A percentile compares a stretch with the other conserved stretches of the same genome.
Conservation (phyloP, 30 jellyfish, hydroid and myxozoan genomes). For the Cassiopea xamachana region DNA sequence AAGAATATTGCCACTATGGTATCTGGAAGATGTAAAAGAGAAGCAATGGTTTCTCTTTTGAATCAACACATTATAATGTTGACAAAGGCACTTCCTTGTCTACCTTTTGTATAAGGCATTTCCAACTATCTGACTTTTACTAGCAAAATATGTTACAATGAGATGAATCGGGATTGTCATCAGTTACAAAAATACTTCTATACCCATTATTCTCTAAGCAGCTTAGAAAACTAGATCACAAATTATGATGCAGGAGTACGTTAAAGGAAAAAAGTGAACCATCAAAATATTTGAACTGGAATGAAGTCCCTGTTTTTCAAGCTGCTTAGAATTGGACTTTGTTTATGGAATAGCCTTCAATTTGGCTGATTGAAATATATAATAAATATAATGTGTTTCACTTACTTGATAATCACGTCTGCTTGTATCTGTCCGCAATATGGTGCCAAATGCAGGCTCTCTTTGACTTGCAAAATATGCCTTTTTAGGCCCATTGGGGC, state of each 20-base stretch:
- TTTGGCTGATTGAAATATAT: not conserved
- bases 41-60: not conserved
- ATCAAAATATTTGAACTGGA: not conserved
- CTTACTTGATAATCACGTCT: constrained; percentile 44
- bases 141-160: not conserved
- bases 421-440: not conserved
- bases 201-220: not conserved
- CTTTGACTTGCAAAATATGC: constrained; percentile 33
- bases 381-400: not conserved
- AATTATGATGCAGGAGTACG: not conserved
- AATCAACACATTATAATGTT: not conserved
- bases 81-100: not conserved
- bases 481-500: constrained; percentile 52
- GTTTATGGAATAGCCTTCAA: not conserved
- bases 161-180: not conserved
- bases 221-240: not conserved
- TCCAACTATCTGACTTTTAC: not conserved
- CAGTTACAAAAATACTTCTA: not conserved
- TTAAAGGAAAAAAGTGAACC: not conserved
- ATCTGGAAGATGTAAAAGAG: not conserved
- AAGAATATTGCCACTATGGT: not conserved
- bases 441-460: constrained; percentile 39
- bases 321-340: not conserved
- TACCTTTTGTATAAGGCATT: not conserved
- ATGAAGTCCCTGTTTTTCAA: not conserved